Percentiles rank a stretch among this genome's conserved stretches.
phyloP scores from a whole-genome alignment of 2,888 invertebrate species.

The Mimachlamys varia region DNA sequence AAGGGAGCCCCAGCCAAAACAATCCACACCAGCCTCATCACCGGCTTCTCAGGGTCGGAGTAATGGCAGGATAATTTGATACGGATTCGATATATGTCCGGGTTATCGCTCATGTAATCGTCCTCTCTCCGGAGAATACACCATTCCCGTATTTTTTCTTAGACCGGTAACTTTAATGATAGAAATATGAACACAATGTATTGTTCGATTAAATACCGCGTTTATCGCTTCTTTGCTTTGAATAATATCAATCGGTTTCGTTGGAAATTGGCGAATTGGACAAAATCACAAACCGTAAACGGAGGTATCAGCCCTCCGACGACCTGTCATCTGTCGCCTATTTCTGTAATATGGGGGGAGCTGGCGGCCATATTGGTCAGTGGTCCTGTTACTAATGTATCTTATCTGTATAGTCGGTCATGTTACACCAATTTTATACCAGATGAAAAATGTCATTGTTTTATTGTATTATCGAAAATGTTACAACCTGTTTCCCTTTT shows the following conservation, averaged over 20 bases:
- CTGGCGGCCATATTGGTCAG: background rate
- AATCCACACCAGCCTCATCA: constrained; percentile 31
- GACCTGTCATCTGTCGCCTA: constrained; percentile 18
- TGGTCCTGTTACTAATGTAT: background rate
- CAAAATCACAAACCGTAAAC: constrained; percentile 23
- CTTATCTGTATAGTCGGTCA: background rate
- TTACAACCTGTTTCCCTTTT: too few species aligned
- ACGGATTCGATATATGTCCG: constrained; percentile 33
- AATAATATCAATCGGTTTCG: background rate
- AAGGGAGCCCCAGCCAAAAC: constrained; percentile 15
- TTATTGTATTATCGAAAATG: too few species aligned
- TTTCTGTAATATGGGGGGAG: background rate
- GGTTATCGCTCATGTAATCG: constrained; percentile 28
- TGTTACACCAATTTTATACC: background rate
- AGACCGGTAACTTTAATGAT: constrained; percentile 21
- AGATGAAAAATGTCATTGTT: too few species aligned
- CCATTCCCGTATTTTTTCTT: constrained; percentile 25
- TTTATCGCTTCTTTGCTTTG: constrained; percentile 18
- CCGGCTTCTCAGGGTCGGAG: background rate
- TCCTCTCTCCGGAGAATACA: background rate
- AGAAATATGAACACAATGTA: constrained; percentile 28
- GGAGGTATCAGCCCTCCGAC: background rate
- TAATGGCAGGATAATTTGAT: constrained; percentile 34
- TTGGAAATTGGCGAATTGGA: constrained; percentile 19
- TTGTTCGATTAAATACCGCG: constrained; percentile 28